Conservation (phyloP, 2,797 vertebrate species). For the Leptoclinus maculatus region DNA sequence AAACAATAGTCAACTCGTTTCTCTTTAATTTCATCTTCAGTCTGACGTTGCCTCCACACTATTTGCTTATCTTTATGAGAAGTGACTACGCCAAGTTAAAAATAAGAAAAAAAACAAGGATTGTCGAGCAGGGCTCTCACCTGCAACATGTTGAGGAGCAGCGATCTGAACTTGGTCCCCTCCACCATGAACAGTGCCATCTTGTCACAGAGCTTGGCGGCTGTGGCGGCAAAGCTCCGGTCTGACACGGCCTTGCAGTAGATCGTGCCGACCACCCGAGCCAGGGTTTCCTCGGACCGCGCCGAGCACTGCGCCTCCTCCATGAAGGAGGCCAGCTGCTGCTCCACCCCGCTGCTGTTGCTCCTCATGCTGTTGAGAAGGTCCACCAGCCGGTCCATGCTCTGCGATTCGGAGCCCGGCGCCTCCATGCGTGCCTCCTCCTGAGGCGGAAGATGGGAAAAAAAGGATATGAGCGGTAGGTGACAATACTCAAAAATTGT, state of each 20-base stretch:
- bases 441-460: conserved; percentile 72
- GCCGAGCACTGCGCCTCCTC: conserved; percentile 95
- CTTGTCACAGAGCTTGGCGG: conserved; percentile 95
- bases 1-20: too few relatives aligned
- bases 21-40: too few relatives aligned
- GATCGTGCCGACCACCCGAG: conserved; percentile 93
- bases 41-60: too few relatives aligned
- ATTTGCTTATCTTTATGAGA: too few relatives aligned
- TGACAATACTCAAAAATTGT: not conserved
- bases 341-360: conserved; percentile 94
- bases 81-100: not conserved
- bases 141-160: conserved; percentile 98
- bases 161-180: conserved; percentile 96
- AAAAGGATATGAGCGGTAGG: not conserved
- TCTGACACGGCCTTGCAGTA: conserved; percentile 94
- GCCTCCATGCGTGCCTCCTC: conserved; percentile 88
- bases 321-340: conserved; percentile 95
- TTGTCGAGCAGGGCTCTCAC: conserved; percentile 72
- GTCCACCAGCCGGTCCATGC: conserved; percentile 94
- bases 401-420: conserved; percentile 80
- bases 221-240: conserved; percentile 94
- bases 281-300: conserved; percentile 92
- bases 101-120: not conserved
- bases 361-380: conserved; percentile 97
- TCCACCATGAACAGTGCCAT: conserved; percentile 99